Base-by-base conservation (phyloP, 2,888 invertebrate genomes). In the Trichacis sp. region DNA sequence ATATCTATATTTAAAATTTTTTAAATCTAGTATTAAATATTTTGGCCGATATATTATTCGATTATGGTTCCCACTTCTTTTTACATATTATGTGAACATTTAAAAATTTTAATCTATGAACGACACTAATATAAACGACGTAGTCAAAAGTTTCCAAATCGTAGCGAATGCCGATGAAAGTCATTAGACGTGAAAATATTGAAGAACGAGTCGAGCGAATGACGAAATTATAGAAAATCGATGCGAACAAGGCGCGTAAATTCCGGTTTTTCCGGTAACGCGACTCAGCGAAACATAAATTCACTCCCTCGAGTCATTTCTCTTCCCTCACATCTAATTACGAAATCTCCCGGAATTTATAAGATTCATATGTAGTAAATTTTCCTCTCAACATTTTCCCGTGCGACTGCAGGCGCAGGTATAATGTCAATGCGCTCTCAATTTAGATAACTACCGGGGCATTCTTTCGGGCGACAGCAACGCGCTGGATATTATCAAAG, bases 401-500 rank as follows among this genome's bases (percentile, higher is more conserved):
- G 14, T 4, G 15, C 40, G 14, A 15, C 40, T 14, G 42, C 42
- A 38, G 20, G 46, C 14, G 46, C 46, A 14, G 46, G 24, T 46
- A 46, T 46, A 24, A 46, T 24, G 46, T 46, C 46, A 14, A 46
- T 46, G 46, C 61, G 43, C 40, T 62, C 50, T 54, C 40, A 54
- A 58, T 54, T 61, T 54, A 53, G 47, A 64, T 59, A 24, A 24
- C 50, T 36, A 30, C 36, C 20, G 53, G 61, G 48, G 30, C 57
- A 46, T 36, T 58, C 57, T n/a, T 43, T 52, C 55, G 48, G n/a
- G 33, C 24, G 24, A 24, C 49, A 30, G 48, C 52, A 40, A n/a
- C 18, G 18, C 18, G 19, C 50, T 67, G 69, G 73, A 77, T 80
- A 77, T 77, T 77, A 80, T 78, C 73, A 77, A 78, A 77, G 74